Percentiles rank a stretch among this genome's conserved stretches.
Evolutionary conservation across 2,113 vertebrate genomes (phyloP).

Genomic region (Glaucidium brasilianum): DNA sequence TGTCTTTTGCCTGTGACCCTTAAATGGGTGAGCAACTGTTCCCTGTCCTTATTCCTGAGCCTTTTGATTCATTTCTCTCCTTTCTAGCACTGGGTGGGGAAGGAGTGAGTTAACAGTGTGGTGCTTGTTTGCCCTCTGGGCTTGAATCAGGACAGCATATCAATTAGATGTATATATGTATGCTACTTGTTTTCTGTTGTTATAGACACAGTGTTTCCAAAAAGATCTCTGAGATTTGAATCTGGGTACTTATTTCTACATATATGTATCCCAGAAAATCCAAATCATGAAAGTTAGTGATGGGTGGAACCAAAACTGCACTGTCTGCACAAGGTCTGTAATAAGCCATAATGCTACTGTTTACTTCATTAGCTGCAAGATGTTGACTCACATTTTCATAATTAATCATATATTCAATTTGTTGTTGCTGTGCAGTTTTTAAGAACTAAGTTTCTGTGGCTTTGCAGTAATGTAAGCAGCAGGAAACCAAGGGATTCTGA

Average conservation of each 20-base stretch:
- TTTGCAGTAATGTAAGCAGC: constrained; percentile 22
- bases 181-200: background rate
- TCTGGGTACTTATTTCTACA: background rate
- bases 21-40: too few species aligned
- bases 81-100: too few species aligned
- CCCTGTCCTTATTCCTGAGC: too few species aligned
- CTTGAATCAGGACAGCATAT: background rate
- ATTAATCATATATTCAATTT: constrained; percentile 34
- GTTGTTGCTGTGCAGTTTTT: constrained; percentile 1
- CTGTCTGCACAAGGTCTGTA: background rate
- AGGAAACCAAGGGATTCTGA: constrained; percentile 14
- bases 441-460: constrained; percentile 19
- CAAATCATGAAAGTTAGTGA: background rate
- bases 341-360: background rate
- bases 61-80: too few species aligned
- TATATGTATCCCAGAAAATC: background rate
- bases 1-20: too few species aligned
- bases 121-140: too few species aligned
- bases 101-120: too few species aligned
- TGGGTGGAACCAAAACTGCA: background rate
- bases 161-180: background rate
- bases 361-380: constrained; percentile 15
- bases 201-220: background rate
- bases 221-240: background rate
- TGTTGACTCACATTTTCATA: constrained; percentile 47